These are phyloP conservation scores for Meandrina meandrites DNA, from an alignment of 92 coral and sea anemone genomes.

Conservation along the genomic window DNA sequence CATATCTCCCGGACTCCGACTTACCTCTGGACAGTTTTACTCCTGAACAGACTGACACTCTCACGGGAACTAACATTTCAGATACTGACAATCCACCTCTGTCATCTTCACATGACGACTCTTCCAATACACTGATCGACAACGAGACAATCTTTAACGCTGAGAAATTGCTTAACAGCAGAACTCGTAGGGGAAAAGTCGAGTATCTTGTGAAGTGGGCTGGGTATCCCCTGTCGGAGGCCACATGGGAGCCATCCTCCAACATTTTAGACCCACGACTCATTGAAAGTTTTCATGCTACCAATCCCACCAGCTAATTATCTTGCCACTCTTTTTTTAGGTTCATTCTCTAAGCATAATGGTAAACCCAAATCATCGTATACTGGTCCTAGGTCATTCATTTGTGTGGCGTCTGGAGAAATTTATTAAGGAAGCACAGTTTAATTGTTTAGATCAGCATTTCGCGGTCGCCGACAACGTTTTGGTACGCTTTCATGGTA, in stretches of 20 bases:
- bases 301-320: no score
- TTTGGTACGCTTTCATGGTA: not conserved
- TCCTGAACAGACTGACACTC: not conserved
- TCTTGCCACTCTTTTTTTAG: no score
- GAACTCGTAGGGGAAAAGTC: no score
- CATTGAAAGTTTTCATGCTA: not conserved
- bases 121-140: not conserved
- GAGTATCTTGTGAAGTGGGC: slow-evolving; percentile 10
- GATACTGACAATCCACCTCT: not conserved
- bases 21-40: slow-evolving; percentile 24
- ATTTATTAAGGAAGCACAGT: not conserved
- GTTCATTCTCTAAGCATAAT: no score
- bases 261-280: slow-evolving; percentile 34
- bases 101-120: not conserved
- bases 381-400: slow-evolving; percentile 19
- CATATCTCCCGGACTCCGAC: not conserved
- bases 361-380: not conserved
- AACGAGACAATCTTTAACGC: not conserved
- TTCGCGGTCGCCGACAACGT: not conserved
- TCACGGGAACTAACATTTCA: not conserved
- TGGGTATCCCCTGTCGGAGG: slow-evolving; percentile 32
- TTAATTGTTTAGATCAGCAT: slow-evolving; percentile 1
- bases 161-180: no score
- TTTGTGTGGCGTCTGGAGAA: slow-evolving; percentile 24
- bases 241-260: slow-evolving; percentile 52